phyloP scores from a whole-genome alignment of 2,888 invertebrate genomes.

The Pogonocherus hispidulus region DNA sequence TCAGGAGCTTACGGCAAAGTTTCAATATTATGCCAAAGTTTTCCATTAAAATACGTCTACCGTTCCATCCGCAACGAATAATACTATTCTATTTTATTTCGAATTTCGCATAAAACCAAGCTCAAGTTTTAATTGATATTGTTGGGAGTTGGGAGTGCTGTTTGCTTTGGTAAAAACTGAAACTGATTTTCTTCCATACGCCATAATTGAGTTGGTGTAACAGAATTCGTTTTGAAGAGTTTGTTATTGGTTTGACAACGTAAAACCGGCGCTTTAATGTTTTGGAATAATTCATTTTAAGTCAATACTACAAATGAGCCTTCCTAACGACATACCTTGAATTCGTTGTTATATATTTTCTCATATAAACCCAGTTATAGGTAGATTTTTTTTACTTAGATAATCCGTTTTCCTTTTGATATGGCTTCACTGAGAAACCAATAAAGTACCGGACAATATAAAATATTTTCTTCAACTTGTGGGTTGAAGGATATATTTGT shows the following conservation, averaged over 20 bases:
- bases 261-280: no score
- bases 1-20: not conserved
- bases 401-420: no score
- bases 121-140: conserved; percentile 28
- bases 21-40: not conserved
- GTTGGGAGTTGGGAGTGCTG: not conserved
- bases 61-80: conserved; percentile 8
- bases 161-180: conserved; percentile 15
- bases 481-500: no score
- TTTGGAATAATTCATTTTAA: no score
- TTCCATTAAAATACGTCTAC: conserved; percentile 6
- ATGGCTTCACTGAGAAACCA: no score
- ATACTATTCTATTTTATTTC: conserved; percentile 14
- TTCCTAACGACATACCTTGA: no score
- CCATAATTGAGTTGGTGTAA: conserved; percentile 22
- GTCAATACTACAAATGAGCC: no score
- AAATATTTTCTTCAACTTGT: no score
- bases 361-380: no score
- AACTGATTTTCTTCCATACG: conserved; percentile 5
- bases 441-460: no score
- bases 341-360: no score
- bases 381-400: no score
- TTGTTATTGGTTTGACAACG: not conserved
- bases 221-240: not conserved
- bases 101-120: conserved; percentile 21